phyloP scores from a whole-genome alignment of 2,888 invertebrate species.

The Apoderus coryli region DNA sequence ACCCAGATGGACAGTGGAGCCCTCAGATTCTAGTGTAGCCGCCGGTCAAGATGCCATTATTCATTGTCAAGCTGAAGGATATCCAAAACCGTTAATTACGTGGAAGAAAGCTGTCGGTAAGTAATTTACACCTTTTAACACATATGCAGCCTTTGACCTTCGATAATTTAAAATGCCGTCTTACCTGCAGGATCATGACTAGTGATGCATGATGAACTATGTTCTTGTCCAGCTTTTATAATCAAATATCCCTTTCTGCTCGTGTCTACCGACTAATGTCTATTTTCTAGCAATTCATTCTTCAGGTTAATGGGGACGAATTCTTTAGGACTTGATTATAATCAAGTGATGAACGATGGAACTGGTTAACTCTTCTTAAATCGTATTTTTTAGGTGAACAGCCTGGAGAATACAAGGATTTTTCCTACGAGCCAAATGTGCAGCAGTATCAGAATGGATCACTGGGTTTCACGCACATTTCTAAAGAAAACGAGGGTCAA shows the following conservation, averaged over 20 bases:
- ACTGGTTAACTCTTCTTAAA: too few relatives aligned
- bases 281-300: too few relatives aligned
- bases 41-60: constrained; percentile 71
- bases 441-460: constrained; percentile 71
- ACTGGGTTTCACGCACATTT: constrained; percentile 65
- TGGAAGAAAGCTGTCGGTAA: constrained; percentile 83
- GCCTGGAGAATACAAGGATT: constrained; percentile 71
- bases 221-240: too few relatives aligned
- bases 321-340: too few relatives aligned
- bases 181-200: too few relatives aligned
- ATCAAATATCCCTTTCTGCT: too few relatives aligned
- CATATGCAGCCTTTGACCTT: too few relatives aligned
- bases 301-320: too few relatives aligned
- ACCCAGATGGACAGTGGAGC: constrained; percentile 79
- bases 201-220: too few relatives aligned
- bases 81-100: constrained; percentile 73
- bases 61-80: constrained; percentile 84
- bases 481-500: constrained; percentile 78
- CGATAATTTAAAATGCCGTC: too few relatives aligned
- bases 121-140: constrained; percentile 18
- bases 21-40: constrained; percentile 66
- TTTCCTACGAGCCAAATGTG: constrained; percentile 64
- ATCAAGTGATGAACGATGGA: too few relatives aligned
- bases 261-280: too few relatives aligned
- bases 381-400: constrained; percentile 49